phyloP scores from a whole-genome alignment of 2,797 vertebrate genomes.

The Heteromormyrus szaboi region DNA sequence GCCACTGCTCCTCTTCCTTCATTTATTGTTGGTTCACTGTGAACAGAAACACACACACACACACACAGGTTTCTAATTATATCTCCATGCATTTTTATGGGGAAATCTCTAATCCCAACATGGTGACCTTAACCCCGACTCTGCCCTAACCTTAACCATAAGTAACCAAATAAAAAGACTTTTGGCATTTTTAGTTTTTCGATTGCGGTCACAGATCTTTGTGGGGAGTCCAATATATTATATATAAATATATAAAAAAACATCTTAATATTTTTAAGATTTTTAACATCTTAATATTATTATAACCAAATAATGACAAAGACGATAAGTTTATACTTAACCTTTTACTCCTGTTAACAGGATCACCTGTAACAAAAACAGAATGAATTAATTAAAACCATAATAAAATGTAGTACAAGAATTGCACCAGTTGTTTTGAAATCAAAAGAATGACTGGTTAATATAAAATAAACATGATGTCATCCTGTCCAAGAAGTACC shows the following conservation, averaged over 20 bases:
- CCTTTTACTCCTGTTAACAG: conserved; percentile 33
- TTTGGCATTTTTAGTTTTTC: not conserved
- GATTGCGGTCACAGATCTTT: not conserved
- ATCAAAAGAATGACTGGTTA: not conserved
- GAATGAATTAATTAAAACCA: not conserved
- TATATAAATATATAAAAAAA: too few relatives aligned
- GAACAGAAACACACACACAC: not conserved
- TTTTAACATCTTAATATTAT: too few relatives aligned
- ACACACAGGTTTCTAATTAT: not conserved
- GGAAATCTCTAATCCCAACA: not conserved
- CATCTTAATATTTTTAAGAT: too few relatives aligned
- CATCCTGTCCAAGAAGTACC: not conserved
- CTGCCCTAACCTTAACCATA: not conserved
- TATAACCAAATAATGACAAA: not conserved
- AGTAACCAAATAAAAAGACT: not conserved
- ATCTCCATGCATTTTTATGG: not conserved
- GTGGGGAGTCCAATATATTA: not conserved
- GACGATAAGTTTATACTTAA: conserved; percentile 29
- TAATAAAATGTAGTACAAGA: not conserved
- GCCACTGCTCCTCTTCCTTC: not conserved
- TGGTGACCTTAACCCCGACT: not conserved
- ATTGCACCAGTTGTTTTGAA: not conserved
- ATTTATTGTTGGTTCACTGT: not conserved
- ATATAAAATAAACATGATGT: not conserved
- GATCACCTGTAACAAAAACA: conserved; percentile 34